These are phyloP conservation scores for Diorhabda sublineata DNA, from an alignment of 1,140 invertebrate genomes.

Conservation along the genomic window DNA sequence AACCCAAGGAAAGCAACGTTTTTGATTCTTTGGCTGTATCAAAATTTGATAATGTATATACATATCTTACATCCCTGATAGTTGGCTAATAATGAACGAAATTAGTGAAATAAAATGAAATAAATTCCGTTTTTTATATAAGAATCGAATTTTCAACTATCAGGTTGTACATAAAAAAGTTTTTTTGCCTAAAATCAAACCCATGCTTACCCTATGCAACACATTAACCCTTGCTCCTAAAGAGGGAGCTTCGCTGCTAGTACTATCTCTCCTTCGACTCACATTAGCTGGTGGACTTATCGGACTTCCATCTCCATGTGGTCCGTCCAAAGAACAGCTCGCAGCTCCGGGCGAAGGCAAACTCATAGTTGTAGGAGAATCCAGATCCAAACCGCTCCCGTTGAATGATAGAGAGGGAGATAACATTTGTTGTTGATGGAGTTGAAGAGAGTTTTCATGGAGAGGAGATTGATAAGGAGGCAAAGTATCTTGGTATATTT, in stretches of 20 bases:
- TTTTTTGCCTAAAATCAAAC: conserved; percentile 34
- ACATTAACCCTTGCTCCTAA: conserved; percentile 69
- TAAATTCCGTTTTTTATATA: no score
- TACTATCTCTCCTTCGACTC: conserved; percentile 48
- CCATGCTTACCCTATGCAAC: conserved; percentile 78
- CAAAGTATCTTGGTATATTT: conserved; percentile 49
- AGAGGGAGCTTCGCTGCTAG: conserved; percentile 35
- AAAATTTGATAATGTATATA: not conserved
- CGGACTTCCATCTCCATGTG: conserved; percentile 54
- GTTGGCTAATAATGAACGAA: no score
- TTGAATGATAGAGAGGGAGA: conserved; percentile 68
- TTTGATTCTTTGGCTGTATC: conserved; percentile 2
- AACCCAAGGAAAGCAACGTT: conserved; percentile 54
- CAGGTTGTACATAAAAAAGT: conserved; percentile 4
- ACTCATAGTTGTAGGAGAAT: conserved; percentile 73
- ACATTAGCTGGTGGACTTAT: conserved; percentile 61
- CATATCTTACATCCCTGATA: no score
- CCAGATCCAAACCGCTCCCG: conserved; percentile 64
- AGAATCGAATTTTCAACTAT: no score
- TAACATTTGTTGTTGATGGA: conserved; percentile 63
- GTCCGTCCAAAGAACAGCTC: conserved; percentile 64
- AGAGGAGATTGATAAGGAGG: conserved; percentile 42
- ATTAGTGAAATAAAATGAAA: no score
- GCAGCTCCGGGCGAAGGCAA: conserved; percentile 68
- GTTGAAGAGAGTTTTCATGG: conserved; percentile 49